A percentile compares a stretch with the other conserved stretches of the same genome.
Conservation (phyloP, 2,113 vertebrate species). For the Cottus gobio region DNA sequence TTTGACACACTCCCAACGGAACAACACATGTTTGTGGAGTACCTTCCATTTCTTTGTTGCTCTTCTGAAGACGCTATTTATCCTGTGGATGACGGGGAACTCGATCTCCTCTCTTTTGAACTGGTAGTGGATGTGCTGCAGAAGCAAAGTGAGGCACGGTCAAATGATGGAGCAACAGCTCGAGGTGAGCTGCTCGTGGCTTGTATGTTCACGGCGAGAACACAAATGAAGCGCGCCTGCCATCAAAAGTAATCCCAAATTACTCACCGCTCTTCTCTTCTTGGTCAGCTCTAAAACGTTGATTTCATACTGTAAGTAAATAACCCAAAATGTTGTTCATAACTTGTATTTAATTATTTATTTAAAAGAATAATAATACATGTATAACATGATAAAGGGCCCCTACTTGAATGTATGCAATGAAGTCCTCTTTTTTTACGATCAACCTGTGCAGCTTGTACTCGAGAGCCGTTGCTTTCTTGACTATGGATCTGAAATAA, state of each 20-base stretch:
- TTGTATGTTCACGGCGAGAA: not conserved
- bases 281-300: slow-evolving; percentile 93
- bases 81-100: slow-evolving; percentile 86
- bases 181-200: not conserved
- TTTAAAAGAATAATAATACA: not conserved
- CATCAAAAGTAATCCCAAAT: not conserved
- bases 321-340: not conserved
- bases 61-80: slow-evolving; percentile 89
- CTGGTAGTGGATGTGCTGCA: slow-evolving; percentile 89
- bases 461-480: slow-evolving; percentile 91
- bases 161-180: not conserved
- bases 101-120: slow-evolving; percentile 98
- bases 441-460: slow-evolving; percentile 91
- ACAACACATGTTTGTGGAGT: slow-evolving; percentile 26
- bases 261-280: slow-evolving; percentile 92
- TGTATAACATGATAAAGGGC: not conserved
- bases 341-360: not conserved
- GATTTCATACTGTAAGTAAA: slow-evolving; percentile 90
- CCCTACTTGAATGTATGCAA: slow-evolving; percentile 91
- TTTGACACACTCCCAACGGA: too few species aligned
- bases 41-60: slow-evolving; percentile 96
- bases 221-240: not conserved
- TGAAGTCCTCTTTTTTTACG: slow-evolving; percentile 91
- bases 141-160: slow-evolving; percentile 8
- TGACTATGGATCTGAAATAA: slow-evolving; percentile 88